Conservation (phyloP, 2,888 invertebrate species). For the Chloroclysta siterata region DNA sequence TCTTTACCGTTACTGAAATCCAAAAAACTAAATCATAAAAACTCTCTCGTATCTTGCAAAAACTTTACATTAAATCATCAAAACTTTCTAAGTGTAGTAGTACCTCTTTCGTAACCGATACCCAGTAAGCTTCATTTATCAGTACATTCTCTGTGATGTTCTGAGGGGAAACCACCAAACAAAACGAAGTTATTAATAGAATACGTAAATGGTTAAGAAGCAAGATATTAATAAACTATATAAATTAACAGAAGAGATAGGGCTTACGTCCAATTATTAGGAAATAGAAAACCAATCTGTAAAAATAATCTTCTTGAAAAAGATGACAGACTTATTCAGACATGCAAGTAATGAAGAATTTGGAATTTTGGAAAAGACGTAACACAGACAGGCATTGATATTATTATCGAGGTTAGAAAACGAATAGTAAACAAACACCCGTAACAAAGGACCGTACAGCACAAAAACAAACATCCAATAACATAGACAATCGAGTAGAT, state of each 20-base stretch:
- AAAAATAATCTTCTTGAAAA: conserved; percentile 64
- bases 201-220: conserved; percentile 60
- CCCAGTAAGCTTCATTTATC: conserved; percentile 97
- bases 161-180: conserved; percentile 90
- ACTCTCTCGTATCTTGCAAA: conserved; percentile 83
- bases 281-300: conserved; percentile 76
- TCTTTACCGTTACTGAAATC: conserved; percentile 84
- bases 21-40: conserved; percentile 85
- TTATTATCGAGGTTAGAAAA: conserved; percentile 51
- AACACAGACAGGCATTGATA: conserved; percentile 46
- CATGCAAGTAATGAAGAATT: conserved; percentile 69
- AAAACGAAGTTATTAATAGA: conserved; percentile 81
- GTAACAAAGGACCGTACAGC: not conserved
- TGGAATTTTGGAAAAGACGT: conserved; percentile 61
- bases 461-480: not conserved
- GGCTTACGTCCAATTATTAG: conserved; percentile 78
- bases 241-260: conserved; percentile 58
- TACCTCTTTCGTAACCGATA: conserved; percentile 96
- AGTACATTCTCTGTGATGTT: conserved; percentile 98
- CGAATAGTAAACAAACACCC: conserved; percentile 18
- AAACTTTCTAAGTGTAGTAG: conserved; percentile 86
- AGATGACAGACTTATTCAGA: conserved; percentile 55
- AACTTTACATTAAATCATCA: conserved; percentile 85
- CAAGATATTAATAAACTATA: conserved; percentile 52
- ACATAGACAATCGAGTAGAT: not conserved